Evolutionary conservation across 2,888 invertebrate species (phyloP), one percentile per base, ranked within the genome.

Genomic region (Falcaria lacertinaria): DNA sequence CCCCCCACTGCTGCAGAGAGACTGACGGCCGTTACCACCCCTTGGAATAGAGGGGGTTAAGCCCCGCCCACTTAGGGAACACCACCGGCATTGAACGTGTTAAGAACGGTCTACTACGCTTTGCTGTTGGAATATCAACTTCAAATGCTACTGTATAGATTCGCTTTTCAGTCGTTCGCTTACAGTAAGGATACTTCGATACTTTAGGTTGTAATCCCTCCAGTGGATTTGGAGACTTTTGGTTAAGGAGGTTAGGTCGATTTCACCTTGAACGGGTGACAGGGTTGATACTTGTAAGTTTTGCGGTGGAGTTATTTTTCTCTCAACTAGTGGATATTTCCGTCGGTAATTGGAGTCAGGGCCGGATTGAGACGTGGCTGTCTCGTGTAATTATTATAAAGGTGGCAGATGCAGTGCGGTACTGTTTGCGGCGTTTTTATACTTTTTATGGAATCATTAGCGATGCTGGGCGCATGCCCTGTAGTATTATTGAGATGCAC

Each of bases 341-440:
- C 72, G 76, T 73, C 67, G 58, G 77, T 85, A 86, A 86, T 86
- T 87, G 85, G 83, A 74, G 74, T 74, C 76, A 64, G 69, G 64
- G 62, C 63, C 54, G 65, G 76, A 88, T 87, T 87, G 84, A 88
- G 88, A 75, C 77, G 78, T 88, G 69, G 65, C 54, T 70, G 80
- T 79, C 80, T 60, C 69, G 70, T 74, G 80, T 83, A 84, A 87
- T 88, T 86, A 87, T 86, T 87, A 84, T 82, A 80, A 82, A 84
- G 86, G 85, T 86, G 67, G 60, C 57, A 73, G 86, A 87, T 87
- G 81, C 76, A 64, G 70, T 66, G 65, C 64, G 62, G 48, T 22
- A 15, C 22, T 37, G 22, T 37, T 22, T 37, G 49, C 55, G 68
- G 76, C 71, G 75, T 79, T 74, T 64, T 64, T 64, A 67, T 59